Conservation (phyloP, 2,113 vertebrate genomes). For the Sturnus vulgaris region DNA sequence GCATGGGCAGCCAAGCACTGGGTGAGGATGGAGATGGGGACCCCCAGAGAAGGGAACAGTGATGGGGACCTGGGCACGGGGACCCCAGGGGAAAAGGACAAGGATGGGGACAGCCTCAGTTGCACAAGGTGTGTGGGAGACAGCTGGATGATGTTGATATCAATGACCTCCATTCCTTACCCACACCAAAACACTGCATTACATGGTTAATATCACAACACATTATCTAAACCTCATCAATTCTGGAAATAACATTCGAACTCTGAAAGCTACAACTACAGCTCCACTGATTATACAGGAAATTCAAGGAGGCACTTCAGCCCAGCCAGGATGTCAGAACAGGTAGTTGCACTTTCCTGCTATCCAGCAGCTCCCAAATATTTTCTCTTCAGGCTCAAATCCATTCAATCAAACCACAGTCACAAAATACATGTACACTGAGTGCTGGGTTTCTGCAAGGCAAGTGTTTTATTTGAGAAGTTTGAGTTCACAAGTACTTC, state of each 20-base stretch:
- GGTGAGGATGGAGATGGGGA: neutral
- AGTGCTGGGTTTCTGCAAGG: neutral
- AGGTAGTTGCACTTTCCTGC: neutral
- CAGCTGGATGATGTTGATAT: neutral
- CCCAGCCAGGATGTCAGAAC: neutral
- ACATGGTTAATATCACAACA: neutral
- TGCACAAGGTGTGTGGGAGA: neutral
- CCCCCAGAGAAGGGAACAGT: neutral
- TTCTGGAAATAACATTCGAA: neutral
- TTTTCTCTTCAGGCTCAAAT: neutral
- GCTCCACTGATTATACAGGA: neutral
- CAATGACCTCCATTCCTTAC: neutral
- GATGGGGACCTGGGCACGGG: neutral
- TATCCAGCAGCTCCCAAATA: neutral
- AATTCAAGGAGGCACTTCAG: neutral
- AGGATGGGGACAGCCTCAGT: neutral
- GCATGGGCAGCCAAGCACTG: neutral
- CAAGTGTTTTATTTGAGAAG: slow-evolving; percentile 41
- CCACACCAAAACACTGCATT: neutral
- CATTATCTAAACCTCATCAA: too few relatives aligned
- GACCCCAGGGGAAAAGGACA: neutral
- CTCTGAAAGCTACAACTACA: neutral
- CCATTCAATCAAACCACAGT: neutral
- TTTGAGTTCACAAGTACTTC: neutral
- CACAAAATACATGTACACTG: neutral